These are phyloP conservation scores for Ophioninae sp. DNA, from an alignment of 2,888 invertebrate genomes.

Conservation along the genomic window DNA sequence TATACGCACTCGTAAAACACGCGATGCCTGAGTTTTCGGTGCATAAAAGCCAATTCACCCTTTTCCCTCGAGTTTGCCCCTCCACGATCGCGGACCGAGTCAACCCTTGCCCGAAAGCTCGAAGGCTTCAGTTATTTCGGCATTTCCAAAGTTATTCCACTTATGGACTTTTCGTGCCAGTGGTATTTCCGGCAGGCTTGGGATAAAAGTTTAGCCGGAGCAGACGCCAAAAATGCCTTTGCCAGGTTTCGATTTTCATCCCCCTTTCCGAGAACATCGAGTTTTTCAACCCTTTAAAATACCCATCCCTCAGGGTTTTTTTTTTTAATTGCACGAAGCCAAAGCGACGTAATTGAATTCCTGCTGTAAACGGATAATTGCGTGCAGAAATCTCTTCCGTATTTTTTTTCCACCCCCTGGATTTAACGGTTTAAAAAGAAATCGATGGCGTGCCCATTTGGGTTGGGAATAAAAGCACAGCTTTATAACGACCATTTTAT, in stretches of 20 bases:
- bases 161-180: conserved; percentile 9
- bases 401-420: background rate
- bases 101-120: background rate
- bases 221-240: conserved; percentile 11
- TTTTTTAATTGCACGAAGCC: background rate
- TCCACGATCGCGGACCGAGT: background rate
- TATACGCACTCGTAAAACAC: conserved; percentile 28
- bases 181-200: background rate
- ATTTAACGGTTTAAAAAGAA: background rate
- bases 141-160: conserved; percentile 21
- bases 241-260: background rate
- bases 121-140: conserved; percentile 15
- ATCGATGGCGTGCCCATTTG: background rate
- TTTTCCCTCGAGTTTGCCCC: background rate
- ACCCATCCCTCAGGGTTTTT: background rate
- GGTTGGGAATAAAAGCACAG: background rate
- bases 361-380: conserved; percentile 5
- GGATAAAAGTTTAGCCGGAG: background rate
- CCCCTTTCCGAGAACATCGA: background rate
- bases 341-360: conserved; percentile 9
- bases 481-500: background rate
- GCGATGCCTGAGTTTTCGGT: conserved; percentile 20
- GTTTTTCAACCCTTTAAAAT: background rate
- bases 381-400: background rate
- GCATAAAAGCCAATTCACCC: conserved; percentile 13